phyloP scores from a whole-genome alignment of 2,113 vertebrate genomes.

The Zootoca vivipara region DNA sequence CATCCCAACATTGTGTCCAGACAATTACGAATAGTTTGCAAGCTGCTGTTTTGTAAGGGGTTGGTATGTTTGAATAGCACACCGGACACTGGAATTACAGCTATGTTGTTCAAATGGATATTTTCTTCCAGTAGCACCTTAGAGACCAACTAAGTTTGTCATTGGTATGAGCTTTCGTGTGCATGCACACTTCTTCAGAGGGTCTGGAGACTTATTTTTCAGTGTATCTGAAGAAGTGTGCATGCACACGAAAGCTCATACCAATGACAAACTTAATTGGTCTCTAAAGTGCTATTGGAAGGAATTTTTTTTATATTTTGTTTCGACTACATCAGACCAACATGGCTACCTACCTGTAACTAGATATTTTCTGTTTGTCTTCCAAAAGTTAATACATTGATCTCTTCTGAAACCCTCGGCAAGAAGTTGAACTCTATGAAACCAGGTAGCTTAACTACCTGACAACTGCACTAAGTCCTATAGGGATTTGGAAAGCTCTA shows the following conservation, averaged over 20 bases:
- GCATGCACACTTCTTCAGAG: no score
- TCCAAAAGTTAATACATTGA: constrained; percentile 37
- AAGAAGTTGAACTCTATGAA: constrained; percentile 46
- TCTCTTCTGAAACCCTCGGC: neutral
- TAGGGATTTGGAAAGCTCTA: constrained; percentile 56
- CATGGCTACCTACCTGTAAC: no score
- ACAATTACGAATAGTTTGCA: neutral
- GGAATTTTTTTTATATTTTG: no score
- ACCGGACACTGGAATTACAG: constrained; percentile 2
- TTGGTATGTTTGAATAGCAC: neutral
- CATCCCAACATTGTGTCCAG: neutral
- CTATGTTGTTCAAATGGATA: fast-evolving
- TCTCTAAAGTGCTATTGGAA: no score
- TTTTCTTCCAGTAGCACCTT: no score
- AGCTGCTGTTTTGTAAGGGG: neutral
- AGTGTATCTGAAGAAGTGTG: no score
- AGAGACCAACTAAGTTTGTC: no score
- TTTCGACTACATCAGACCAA: no score
- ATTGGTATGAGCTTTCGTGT: no score
- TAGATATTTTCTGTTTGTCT: constrained; percentile 21
- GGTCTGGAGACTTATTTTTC: no score
- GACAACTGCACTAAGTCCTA: constrained; percentile 33
- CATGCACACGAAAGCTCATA: no score
- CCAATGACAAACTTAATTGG: no score
- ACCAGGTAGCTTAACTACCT: constrained; percentile 51